Evolutionary conservation across 2,113 vertebrate genomes (phyloP).

Genomic region (Mus spicilegus): DNA sequence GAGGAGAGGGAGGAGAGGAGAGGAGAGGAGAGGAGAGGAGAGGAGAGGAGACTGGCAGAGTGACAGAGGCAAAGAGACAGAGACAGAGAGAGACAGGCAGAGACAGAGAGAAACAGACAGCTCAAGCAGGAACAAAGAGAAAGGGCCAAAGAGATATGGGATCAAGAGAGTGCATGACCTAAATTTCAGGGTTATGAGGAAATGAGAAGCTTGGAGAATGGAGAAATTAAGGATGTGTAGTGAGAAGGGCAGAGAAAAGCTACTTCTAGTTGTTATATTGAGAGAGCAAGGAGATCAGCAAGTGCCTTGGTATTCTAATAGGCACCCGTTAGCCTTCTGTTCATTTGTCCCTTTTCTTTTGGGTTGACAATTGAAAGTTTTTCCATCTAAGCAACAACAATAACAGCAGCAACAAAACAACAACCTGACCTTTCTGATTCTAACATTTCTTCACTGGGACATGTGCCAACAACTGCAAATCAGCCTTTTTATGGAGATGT

Average conservation of each 20-base stretch:
- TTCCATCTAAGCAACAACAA: neutral
- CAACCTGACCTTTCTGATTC: neutral
- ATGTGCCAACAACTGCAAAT: neutral
- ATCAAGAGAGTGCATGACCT: neutral
- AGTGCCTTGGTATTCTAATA: neutral
- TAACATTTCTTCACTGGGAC: neutral
- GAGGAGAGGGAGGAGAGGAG: accelerated
- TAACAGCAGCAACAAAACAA: neutral
- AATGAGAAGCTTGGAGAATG: neutral
- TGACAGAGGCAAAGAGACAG: neutral
- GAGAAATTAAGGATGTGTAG: too few relatives aligned
- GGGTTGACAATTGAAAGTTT: neutral
- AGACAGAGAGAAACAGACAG: too few relatives aligned
- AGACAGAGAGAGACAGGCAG: too few relatives aligned
- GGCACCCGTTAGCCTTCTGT: neutral
- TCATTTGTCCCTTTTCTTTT: neutral
- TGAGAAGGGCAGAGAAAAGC: neutral
- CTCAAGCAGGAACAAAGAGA: neutral
- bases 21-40: too few relatives aligned
- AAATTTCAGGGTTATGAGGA: neutral
- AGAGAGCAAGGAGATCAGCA: neutral
- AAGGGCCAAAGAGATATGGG: neutral
- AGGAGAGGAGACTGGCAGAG: neutral
- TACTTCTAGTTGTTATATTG: neutral
- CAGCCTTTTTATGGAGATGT: neutral